Base-by-base conservation (phyloP, 2,888 invertebrate genomes). In the Drosophila barbarae region DNA sequence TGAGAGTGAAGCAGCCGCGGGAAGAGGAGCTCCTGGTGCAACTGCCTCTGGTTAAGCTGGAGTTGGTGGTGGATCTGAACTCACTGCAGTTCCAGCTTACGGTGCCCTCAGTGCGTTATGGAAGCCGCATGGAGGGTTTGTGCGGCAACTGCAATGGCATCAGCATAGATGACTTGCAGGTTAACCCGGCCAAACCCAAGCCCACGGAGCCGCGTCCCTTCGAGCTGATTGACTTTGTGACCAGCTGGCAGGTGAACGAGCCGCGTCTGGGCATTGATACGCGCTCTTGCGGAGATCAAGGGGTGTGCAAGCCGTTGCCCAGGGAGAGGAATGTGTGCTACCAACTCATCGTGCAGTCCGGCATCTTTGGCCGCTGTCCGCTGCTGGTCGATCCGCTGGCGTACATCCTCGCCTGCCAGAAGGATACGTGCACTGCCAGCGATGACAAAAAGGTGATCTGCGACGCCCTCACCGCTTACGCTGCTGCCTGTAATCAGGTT, bases 141-240 rank as follows among this genome's bases (percentile, higher is more conserved):
- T 96, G 96, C 87, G 96, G 96, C 52, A 92, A 93, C 72, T 94
- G 94, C 86, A 92, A 93, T 51, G 92, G 92, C 0, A 90, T 92
- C 77, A 89, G 90, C 5, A 90, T 91, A 0, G 90, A 92, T 44
- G 92, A 93, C 84, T 89, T 93, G 13, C 82, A 90, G 70, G 90
- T 64, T 90, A 93, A 51, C 90, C 92, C 21, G 89, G 91, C 74
- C 76, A 87, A 85, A 57, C 91, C 46, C 88, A 91, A 69, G 15
- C 50, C 50, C 26, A 23, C 12, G 10, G 35, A 50, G 6, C 35
- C 21, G n/a, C 12, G 34, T 8, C 23, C 35, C 3, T 36, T 26
- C 12, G 36, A 36, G 4, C 26, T 50, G 12, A 50, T 50, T 7
- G 50, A 50, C 50, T 50, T 50, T 5, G 35, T 50, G 2, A 50